A percentile compares a stretch with the other conserved stretches of the same genome.
Conservation (phyloP, 2,113 vertebrate genomes). For the Zeus faber region DNA sequence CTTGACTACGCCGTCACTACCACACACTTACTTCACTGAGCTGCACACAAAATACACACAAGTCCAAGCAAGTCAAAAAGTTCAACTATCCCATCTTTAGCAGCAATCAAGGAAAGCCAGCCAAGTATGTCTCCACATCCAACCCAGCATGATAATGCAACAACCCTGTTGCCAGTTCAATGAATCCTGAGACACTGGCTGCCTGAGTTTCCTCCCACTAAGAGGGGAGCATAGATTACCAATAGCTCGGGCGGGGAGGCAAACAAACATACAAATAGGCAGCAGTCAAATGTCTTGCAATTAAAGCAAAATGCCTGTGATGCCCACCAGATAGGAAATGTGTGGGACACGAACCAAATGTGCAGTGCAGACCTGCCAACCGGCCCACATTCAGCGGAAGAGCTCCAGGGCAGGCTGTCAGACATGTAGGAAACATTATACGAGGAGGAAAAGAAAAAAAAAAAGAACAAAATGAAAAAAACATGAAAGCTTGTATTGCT, state of each 20-base stretch:
- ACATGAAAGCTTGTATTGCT: slow-evolving; percentile 51
- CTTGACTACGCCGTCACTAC: too few relatives aligned
- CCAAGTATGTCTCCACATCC: slow-evolving; percentile 65
- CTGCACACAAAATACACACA: slow-evolving; percentile 33
- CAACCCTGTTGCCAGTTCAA: slow-evolving; percentile 67
- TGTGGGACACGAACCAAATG: slow-evolving; percentile 84
- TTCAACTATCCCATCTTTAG: slow-evolving; percentile 54
- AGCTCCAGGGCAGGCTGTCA: slow-evolving; percentile 73
- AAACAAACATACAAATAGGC: slow-evolving; percentile 76
- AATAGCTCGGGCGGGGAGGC: slow-evolving; percentile 69
- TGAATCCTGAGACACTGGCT: slow-evolving; percentile 66
- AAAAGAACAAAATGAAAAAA: slow-evolving; percentile 18
- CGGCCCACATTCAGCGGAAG: slow-evolving; percentile 79
- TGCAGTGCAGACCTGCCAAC: slow-evolving; percentile 82
- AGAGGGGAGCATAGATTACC: slow-evolving; percentile 75
- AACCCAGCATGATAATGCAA: slow-evolving; percentile 70
- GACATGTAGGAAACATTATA: slow-evolving; percentile 67
- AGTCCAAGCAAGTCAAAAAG: slow-evolving; percentile 50
- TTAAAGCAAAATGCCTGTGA: slow-evolving; percentile 85
- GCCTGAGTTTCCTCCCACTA: slow-evolving; percentile 65
- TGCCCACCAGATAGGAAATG: slow-evolving; percentile 83
- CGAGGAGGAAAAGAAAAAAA: slow-evolving; percentile 41
- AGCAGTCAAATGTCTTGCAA: slow-evolving; percentile 74
- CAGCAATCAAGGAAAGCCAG: slow-evolving; percentile 59
- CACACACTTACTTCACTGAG: too few relatives aligned